Base-by-base conservation (phyloP, 1,140 invertebrate species). In the Venustaconcha ellipsiformis region DNA sequence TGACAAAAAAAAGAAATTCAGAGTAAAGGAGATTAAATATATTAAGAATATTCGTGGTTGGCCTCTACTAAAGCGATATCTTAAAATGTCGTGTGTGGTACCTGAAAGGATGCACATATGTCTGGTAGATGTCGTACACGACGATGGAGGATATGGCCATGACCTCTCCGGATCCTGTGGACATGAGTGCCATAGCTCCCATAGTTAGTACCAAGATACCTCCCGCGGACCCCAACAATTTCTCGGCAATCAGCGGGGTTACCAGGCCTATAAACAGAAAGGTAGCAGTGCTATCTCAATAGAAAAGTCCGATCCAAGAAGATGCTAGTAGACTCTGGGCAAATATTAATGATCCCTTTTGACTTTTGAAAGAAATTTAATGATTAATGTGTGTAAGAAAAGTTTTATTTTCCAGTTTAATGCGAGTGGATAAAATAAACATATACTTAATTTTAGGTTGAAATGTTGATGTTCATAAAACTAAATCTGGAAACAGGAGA, bases 61-160 rank as follows among this genome's bases (percentile, higher is more conserved):
- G 37, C 59, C 23, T 62, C 59, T 14, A 0, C 11, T 17, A 30
- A 5, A 17, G 13, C 18, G 5, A 55, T 12, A 15, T 57, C 8
- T 4, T 55, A 6, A 68, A 6, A 20, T 18, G 68, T 18, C 14
- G 3, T 13, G 17, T 57, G 14, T 55, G 56, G 18, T 81, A 88
- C 87, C 87, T 87, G 78, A 86, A 87, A 15, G 87, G 85, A 70
- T 80, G 74, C 14, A 88, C 70, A 75, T 91, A 90, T 17, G 87
- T 87, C 70, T 90, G 88, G 78, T 89, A 91, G 23, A 91, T 90
- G 81, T 91, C 90, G 76, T 91, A 90, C 12, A 91, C 87, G 37
- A 90, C 86, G 72, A 91, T 90, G 55, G 89, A 90, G 13, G 89
- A 86, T 14, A 91, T 87, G 1, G 90, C 89, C 82, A 91, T 88